Evolutionary conservation across 2,113 vertebrate genomes (phyloP).

Genomic region (Physeter macrocephalus): DNA sequence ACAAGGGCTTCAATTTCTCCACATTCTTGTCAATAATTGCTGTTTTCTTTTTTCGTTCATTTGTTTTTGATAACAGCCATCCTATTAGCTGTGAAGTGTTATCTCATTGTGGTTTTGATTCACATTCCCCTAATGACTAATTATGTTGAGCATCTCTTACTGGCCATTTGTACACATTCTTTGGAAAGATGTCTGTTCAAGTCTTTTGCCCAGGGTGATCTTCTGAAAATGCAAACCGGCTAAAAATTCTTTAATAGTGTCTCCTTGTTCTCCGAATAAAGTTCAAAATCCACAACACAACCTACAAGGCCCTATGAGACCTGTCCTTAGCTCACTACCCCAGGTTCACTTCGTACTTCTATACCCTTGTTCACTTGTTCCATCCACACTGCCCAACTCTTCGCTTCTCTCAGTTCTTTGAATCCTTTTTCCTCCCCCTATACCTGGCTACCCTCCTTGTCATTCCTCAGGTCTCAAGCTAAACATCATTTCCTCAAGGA

Average conservation of each 20-base stretch:
- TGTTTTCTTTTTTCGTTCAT: neutral
- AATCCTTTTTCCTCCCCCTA: neutral
- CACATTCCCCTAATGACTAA: neutral
- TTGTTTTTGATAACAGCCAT: neutral
- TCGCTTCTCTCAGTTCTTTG: neutral
- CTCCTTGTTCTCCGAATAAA: neutral
- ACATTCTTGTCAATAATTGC: neutral
- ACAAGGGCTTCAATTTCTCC: neutral
- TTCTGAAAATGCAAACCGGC: neutral
- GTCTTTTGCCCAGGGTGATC: neutral
- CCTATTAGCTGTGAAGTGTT: neutral
- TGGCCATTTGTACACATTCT: neutral
- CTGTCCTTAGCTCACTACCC: neutral
- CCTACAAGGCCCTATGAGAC: no score
- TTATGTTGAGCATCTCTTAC: neutral
- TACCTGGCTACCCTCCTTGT: neutral
- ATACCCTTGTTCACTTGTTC: neutral
- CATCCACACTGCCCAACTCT: no score
- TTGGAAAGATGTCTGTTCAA: neutral
- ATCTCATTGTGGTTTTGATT: neutral
- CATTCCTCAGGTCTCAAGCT: neutral
- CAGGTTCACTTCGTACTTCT: neutral
- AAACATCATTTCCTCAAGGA: neutral
- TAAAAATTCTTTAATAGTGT: neutral
- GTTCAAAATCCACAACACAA: neutral